Evolutionary conservation across 1,140 invertebrate species (phyloP), one percentile per base, ranked within the genome.

Genomic region (Bombus ignitus): DNA sequence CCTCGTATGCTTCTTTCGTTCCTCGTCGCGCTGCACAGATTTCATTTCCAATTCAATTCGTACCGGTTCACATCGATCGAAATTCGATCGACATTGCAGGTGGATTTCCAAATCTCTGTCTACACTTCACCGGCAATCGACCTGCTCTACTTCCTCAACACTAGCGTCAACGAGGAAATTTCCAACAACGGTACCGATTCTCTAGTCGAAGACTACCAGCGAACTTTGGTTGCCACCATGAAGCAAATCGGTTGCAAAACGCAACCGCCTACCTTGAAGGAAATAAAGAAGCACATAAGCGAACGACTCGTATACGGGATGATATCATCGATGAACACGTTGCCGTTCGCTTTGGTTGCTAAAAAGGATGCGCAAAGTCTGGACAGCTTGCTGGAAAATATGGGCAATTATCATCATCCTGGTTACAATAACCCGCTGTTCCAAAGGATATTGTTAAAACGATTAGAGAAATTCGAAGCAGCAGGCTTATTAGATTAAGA

Each of bases 51-150:
- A 92, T 92, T 91, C 89, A 91, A 91, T 91, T 87, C 70, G 75
- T 37, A 5, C 15, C 32, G 39, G 35, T 35, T n/a, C 4, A 22
- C 68, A 78, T 83, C 72, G 73, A 81, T 85, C 66, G 13, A 62
- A 32, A 71, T 35, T 88, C 9, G 70, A 79, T 85, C 71, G 80
- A 87, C 81, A 59, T 92, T 89, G 76, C 89, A 96, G 95, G 94
- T 96, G 53, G 96, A 96, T 86, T 96, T 96, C 81, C 96, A 96
- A 93, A 53, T 95, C 66, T 86, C 89, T 44, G 32, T 92, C 22
- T 95, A 95, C 73, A 88, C 91, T 18, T 95, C 95, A 53, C 96
- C 96, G 15, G 95, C 94, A 3, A 78, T 96, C 3, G 96, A 96
- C 91, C 81, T 96, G 1, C 93, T 93, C 25, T 96, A 96, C 87